These are phyloP conservation scores for Tamandua tetradactyla DNA, from an alignment of 2,797 vertebrate genomes.

Conservation along the genomic window DNA sequence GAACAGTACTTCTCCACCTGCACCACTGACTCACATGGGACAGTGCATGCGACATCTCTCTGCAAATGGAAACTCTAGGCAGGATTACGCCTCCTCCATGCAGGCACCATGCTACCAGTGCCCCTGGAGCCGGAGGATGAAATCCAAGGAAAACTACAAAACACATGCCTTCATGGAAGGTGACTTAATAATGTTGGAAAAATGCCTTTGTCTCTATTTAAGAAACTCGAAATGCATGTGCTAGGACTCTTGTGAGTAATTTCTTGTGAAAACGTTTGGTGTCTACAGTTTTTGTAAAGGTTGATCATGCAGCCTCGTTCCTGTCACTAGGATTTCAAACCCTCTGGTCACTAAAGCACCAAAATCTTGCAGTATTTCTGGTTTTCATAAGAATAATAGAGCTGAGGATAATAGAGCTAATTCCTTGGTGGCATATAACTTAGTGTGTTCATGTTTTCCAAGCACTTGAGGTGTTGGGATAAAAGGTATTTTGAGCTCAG, in stretches of 20 bases:
- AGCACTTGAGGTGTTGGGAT: not conserved
- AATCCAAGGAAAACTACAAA: constrained; percentile 5
- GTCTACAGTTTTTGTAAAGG: not conserved
- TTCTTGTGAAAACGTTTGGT: not conserved
- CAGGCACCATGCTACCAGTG: too few species aligned
- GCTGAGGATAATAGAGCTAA: not conserved
- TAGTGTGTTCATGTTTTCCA: not conserved
- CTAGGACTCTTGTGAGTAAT: not conserved
- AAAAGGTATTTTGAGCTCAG: not conserved
- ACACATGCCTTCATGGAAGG: not conserved
- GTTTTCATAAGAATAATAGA: not conserved
- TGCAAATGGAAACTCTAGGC: not conserved
- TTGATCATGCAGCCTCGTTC: not conserved
- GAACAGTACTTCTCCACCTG: not conserved
- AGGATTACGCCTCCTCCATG: too few species aligned
- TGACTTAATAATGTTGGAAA: too few species aligned
- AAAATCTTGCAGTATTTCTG: not conserved
- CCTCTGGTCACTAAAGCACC: not conserved
- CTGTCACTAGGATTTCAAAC: not conserved
- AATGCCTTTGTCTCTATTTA: not conserved
- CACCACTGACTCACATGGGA: not conserved
- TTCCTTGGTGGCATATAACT: not conserved
- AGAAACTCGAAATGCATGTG: not conserved
- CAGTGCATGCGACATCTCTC: not conserved
- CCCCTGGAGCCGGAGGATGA: not conserved